These are phyloP conservation scores for Acanthosepion lycidas DNA, from an alignment of 2,888 invertebrate genomes.

Conservation along the genomic window DNA sequence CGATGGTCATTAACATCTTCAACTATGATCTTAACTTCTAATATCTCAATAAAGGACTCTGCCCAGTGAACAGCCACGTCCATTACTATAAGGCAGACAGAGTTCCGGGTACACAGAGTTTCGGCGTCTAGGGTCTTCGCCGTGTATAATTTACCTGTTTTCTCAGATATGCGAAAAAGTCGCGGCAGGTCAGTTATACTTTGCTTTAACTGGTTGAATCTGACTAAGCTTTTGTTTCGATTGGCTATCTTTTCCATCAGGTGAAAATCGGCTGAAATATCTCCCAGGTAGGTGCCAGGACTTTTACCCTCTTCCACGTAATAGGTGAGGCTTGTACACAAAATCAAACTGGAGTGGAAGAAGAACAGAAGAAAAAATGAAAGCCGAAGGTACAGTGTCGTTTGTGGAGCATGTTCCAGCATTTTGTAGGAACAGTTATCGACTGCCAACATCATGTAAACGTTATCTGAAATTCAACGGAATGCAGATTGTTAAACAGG, in stretches of 20 bases:
- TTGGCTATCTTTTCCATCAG: background rate
- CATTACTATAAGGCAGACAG: background rate
- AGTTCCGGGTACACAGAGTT: background rate
- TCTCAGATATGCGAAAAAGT: background rate
- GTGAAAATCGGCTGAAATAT: background rate
- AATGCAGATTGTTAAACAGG: background rate
- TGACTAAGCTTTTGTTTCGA: background rate
- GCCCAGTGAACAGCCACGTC: background rate
- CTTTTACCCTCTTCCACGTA: background rate
- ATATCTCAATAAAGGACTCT: background rate
- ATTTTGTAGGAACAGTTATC: background rate
- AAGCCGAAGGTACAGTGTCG: background rate
- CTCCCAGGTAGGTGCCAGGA: background rate
- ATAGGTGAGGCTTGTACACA: background rate
- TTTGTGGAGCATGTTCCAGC: background rate
- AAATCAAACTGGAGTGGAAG: background rate
- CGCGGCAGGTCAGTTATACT: background rate
- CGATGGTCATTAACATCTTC: background rate
- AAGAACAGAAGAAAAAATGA: background rate
- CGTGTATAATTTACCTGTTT: background rate
- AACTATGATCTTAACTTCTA: background rate
- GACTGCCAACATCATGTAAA: background rate
- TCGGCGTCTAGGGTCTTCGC: background rate
- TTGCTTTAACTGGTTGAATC: background rate
- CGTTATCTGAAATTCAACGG: background rate